A percentile compares a stretch with the other conserved stretches of the same genome.
These are phyloP conservation scores for Rhagonycha fulva DNA, from an alignment of 2,888 invertebrate species.

Conservation along the genomic window DNA sequence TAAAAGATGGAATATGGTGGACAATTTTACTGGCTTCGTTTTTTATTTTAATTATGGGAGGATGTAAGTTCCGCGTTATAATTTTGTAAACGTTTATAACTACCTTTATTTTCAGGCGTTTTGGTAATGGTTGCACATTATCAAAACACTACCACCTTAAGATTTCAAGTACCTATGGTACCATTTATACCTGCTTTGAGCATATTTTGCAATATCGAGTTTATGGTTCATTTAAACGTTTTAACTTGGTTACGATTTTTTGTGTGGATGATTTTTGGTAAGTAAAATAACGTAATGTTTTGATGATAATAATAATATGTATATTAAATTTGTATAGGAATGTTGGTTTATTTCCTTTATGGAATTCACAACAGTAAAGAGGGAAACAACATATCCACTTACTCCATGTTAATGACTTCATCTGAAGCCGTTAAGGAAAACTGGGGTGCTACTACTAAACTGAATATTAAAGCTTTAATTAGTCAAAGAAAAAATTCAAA, in stretches of 20 bases:
- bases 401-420: slow-evolving; percentile 68
- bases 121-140: slow-evolving; percentile 73
- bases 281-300: slow-evolving; percentile 35
- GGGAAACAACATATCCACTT: slow-evolving; percentile 64
- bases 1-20: slow-evolving; percentile 68
- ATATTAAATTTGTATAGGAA: slow-evolving; percentile 60
- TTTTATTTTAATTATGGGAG: slow-evolving; percentile 65
- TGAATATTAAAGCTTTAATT: slow-evolving; percentile 49
- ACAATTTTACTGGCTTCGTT: slow-evolving; percentile 66
- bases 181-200: slow-evolving; percentile 79
- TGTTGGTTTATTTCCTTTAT: slow-evolving; percentile 81
- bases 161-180: slow-evolving; percentile 81
- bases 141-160: slow-evolving; percentile 71
- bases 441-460: slow-evolving; percentile 62
- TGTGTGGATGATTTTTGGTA: slow-evolving; percentile 85
- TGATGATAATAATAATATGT: not conserved
- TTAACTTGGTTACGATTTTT: slow-evolving; percentile 85
- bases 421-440: slow-evolving; percentile 65
- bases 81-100: not conserved
- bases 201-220: slow-evolving; percentile 78
- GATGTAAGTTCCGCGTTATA: slow-evolving; percentile 60
- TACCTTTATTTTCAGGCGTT: slow-evolving; percentile 59
- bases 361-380: slow-evolving; percentile 86
- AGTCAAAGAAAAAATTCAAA: slow-evolving; percentile 49
- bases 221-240: slow-evolving; percentile 81